Conservation (phyloP, 2,797 vertebrate species). For the Pachyuromys duprasi region DNA sequence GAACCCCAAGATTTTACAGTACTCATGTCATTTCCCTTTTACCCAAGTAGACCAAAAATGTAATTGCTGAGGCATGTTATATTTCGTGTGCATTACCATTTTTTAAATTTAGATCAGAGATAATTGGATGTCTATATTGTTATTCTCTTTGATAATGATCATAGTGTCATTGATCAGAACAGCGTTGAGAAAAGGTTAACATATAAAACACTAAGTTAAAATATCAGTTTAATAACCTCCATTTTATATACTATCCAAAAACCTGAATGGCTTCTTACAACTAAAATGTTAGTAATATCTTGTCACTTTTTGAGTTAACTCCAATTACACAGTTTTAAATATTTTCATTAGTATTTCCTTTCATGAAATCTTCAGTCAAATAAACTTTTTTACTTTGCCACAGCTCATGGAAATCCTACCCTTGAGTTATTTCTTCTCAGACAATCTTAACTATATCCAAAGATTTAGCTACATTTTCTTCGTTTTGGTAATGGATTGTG, state of each 20-base stretch:
- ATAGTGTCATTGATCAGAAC: not conserved
- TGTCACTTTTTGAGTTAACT: not conserved
- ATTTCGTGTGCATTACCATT: not conserved
- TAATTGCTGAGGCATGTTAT: not conserved
- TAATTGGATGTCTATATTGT: not conserved
- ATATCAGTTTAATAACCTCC: not conserved
- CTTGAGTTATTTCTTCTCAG: not conserved
- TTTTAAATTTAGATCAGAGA: not conserved
- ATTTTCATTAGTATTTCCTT: not conserved
- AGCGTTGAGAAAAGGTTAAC: not conserved
- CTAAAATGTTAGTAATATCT: not conserved
- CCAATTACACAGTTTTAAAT: not conserved
- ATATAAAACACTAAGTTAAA: not conserved
- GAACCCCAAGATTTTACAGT: not conserved
- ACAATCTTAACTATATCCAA: not conserved
- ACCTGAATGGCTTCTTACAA: not conserved
- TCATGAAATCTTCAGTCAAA: not conserved
- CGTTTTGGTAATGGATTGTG: not conserved
- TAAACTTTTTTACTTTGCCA: not conserved
- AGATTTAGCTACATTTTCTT: not conserved
- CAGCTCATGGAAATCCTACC: not conserved
- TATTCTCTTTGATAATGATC: constrained; percentile 20
- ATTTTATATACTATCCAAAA: not conserved
- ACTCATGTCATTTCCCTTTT: not conserved
- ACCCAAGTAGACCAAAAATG: not conserved